A percentile compares a stretch with the other conserved stretches of the same genome.
These are phyloP conservation scores for Diadema setosum DNA, from an alignment of 35 echinoderm and acorn worm genomes.

Conservation along the genomic window DNA sequence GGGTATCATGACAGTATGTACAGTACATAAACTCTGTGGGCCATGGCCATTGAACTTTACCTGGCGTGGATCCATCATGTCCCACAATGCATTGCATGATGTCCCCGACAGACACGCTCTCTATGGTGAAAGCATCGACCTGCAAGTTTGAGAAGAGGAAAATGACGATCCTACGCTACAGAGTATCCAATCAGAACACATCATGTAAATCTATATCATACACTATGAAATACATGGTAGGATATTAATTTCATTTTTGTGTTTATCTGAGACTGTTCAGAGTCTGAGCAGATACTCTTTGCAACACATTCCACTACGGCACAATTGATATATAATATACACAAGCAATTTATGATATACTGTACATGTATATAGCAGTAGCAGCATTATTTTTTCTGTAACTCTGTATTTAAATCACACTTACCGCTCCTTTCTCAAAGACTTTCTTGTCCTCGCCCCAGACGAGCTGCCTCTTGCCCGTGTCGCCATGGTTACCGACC, in stretches of 20 bases:
- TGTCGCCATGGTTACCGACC: slow-evolving; percentile 54
- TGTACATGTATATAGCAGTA: background rate
- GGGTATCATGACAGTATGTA: background rate
- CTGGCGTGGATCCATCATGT: slow-evolving; percentile 46
- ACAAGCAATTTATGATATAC: background rate
- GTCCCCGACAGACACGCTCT: slow-evolving; percentile 54
- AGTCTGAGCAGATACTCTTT: background rate
- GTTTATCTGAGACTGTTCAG: background rate
- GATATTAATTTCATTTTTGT: background rate
- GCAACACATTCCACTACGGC: background rate
- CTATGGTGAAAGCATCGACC: slow-evolving; percentile 21
- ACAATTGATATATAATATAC: background rate
- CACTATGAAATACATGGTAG: background rate
- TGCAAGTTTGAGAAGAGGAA: background rate
- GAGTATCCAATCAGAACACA: background rate
- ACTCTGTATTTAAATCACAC: background rate
- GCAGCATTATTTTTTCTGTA: background rate
- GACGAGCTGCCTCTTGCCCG: slow-evolving; percentile 41
- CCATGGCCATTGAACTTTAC: background rate
- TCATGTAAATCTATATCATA: background rate
- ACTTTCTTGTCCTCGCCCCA: slow-evolving; percentile 19
- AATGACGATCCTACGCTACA: background rate
- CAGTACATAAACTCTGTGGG: background rate
- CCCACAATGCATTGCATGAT: slow-evolving; percentile 50
- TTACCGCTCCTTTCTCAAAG: slow-evolving; percentile 42